Evolutionary conservation across 2,888 invertebrate species (phyloP).

Genomic region (Marasmarcha lunaedactyla): DNA sequence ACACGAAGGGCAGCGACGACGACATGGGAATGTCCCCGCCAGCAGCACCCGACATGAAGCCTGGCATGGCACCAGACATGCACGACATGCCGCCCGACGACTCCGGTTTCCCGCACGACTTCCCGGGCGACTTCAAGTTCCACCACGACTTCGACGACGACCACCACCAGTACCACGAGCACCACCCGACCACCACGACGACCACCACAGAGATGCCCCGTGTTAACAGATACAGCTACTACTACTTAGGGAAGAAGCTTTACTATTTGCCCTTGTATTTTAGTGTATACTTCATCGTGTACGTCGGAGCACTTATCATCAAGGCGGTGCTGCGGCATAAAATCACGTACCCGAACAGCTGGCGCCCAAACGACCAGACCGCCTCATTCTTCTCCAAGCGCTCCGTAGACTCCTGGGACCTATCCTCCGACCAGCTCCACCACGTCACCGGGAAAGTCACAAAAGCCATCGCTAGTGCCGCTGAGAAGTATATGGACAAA

Average conservation of each 20-base stretch:
- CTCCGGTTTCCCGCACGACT: conserved; percentile 54
- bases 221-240: conserved; percentile 77
- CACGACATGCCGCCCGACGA: conserved; percentile 35
- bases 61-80: conserved; percentile 20
- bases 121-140: conserved; percentile 52
- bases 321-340: conserved; percentile 81
- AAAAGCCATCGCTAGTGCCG: conserved; percentile 46
- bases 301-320: conserved; percentile 77
- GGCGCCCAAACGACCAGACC: conserved; percentile 47
- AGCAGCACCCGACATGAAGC: conserved; percentile 27
- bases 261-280: conserved; percentile 83
- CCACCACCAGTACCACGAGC: conserved; percentile 39
- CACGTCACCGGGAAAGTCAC: conserved; percentile 58
- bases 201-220: conserved; percentile 67
- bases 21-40: conserved; percentile 47
- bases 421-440: conserved; percentile 58
- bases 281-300: conserved; percentile 78
- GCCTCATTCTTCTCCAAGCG: conserved; percentile 52
- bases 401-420: conserved; percentile 51
- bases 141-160: conserved; percentile 30
- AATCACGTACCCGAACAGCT: conserved; percentile 73
- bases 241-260: conserved; percentile 79
- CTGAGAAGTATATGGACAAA: conserved; percentile 43
- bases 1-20: conserved; percentile 23
- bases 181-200: conserved; percentile 45